Base-by-base conservation (phyloP, 2,888 invertebrate genomes). In the Prosapia bicincta region DNA sequence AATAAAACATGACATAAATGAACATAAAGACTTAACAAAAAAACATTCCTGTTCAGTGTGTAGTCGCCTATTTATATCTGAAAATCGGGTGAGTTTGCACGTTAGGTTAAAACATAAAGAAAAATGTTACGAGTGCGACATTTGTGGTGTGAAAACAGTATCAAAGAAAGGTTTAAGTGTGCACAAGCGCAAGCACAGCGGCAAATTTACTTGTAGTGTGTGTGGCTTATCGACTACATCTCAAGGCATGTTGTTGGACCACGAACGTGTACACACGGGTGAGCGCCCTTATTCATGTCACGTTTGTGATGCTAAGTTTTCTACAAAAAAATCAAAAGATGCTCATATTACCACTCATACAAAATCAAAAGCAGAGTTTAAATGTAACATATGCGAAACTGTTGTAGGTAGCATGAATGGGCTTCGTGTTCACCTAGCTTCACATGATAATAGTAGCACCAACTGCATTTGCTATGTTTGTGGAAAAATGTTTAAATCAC, bases 281-380 rank as follows among this genome's bases (percentile, higher is more conserved):
- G 75, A 71, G 32, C 70, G 65, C 13, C 75, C 71, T 15, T 75
- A 66, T 32, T 24, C n/a, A 32, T 75, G 75, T 66, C 26, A 75
- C 3, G 0, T 66, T 9, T 75, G 75, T 66, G 70, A 66, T 10
- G 32, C 32, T 32, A 30, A 66, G 30, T 75, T 75, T 70, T 23
- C 66, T 23, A 66, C 66, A 25, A 66, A 71, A 32, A 30, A 70
- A 66, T 6, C 38, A 28, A 26, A 30, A 65, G 30, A 66, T 30
- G 15, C 20, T 20, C 72, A 72, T 26, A 24, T 20, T 7, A 32
- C n/a, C 15, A 66, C 28, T 25, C 26, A n/a, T 30, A 70, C 70
- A 3, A 20, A 28, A 24, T 30, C 66, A 10, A 25, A 15, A 26
- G 70, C 5, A 7, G 65, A 30, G 25, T 75, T 70, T 30, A 67